Evolutionary conservation across 2,888 invertebrate genomes (phyloP).

Genomic region (Falcaria lacertinaria): DNA sequence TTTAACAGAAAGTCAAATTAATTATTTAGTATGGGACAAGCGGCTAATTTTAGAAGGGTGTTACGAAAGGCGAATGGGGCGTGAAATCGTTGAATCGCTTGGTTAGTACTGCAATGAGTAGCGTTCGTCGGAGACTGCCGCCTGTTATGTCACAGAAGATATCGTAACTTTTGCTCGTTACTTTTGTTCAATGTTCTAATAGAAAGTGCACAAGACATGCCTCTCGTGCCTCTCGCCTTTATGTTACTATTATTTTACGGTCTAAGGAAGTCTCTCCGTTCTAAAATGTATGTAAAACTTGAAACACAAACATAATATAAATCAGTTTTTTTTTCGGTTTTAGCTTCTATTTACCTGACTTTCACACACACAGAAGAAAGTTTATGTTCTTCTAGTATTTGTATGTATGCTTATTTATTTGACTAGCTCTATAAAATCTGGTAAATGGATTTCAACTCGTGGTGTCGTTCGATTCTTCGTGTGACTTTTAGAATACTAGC

Average conservation of each 20-base stretch:
- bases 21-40: conserved; percentile 11
- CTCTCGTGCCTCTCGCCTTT: conserved; percentile 64
- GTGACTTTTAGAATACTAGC: too few species aligned
- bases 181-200: conserved; percentile 57
- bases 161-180: conserved; percentile 68
- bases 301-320: not conserved
- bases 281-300: too few species aligned
- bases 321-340: too few species aligned
- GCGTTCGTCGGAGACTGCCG: conserved; percentile 19
- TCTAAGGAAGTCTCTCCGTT: not conserved
- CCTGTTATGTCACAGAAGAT: conserved; percentile 66
- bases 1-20: conserved; percentile 4
- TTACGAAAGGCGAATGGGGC: conserved; percentile 50
- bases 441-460: too few species aligned
- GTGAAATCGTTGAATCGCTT: conserved; percentile 42
- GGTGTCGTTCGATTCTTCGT: too few species aligned
- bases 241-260: conserved; percentile 55
- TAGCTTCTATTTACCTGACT: too few species aligned
- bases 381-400: too few species aligned
- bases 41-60: conserved; percentile 37
- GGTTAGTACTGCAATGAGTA: conserved; percentile 29
- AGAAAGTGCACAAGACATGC: conserved; percentile 69
- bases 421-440: too few species aligned
- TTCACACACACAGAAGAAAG: too few species aligned
- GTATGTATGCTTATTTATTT: too few species aligned